Evolutionary conservation across 2,888 invertebrate genomes (phyloP), one percentile per base, ranked within the genome.

Genomic region (Bembecia ichneumoniformis): DNA sequence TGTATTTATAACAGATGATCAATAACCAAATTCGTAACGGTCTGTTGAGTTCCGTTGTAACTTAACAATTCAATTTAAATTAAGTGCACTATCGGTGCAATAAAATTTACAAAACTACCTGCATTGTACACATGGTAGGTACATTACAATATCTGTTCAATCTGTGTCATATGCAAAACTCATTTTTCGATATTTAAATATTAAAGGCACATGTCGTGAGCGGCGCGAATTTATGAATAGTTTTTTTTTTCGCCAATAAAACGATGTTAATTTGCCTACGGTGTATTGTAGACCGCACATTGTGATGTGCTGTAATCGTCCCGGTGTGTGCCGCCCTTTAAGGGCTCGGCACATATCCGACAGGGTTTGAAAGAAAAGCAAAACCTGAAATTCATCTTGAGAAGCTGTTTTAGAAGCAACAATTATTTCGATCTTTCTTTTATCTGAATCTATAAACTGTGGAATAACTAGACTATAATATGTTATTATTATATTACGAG

Each of bases 231-330:
- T 66, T 63, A 70, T 81, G 77, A 83, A 86, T 79, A 72, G 70
- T 55, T 63, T 65, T 71, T 77, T 79, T 83, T 81, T 80, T 82
- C 71, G 81, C 56, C 80, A 65, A 82, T 83, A 83, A 84, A 84
- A 84, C 58, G 72, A 71, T 81, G 79, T 81, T 83, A 83, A 86
- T 84, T 87, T 87, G 83, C 82, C 82, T 84, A 82, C 66, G 76
- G 59, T 64, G 77, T 73, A 78, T 82, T 77, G 79, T 77, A 71
- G 78, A 76, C 77, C 81, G 72, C 79, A 69, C 66, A 74, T 77
- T 77, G 77, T 73, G 68, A 67, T 62, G 53, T 58, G 56, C 52
- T 64, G 63, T 64, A 63, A 63, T 68, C 71, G 65, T 59, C 68
- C 61, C 67, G 9, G 28, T 28, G 28, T 28, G 28, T 28, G 54